Base-by-base conservation (phyloP, 2,113 vertebrate genomes). In the Neolamprologus kungweensis region DNA sequence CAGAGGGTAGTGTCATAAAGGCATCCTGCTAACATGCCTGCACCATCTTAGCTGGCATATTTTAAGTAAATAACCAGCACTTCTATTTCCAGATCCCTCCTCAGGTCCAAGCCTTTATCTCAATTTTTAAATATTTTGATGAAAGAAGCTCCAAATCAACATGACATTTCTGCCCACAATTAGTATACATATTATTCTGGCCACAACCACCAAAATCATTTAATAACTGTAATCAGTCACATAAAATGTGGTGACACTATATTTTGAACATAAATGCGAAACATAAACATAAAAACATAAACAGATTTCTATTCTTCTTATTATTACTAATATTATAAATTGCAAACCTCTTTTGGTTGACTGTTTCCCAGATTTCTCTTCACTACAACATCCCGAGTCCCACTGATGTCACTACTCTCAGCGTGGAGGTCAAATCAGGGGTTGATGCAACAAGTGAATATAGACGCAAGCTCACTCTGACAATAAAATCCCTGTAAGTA, bases 381-480 rank as follows among this genome's bases (percentile, higher is more conserved):
- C 45, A 40, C 31, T 85, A 65, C 53, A 80, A 65, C 45, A n/a
- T 60, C n/a, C 42, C 33, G 3, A 60, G 7, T 80, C 14, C 21
- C 5, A n/a, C 42, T 13, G 31, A 21, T 40, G 21, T 26, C 47
- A 42, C 33, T 11, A 8, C 31, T 68, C 50, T 85, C 7, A 58
- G 3, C 0, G 9, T 85, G 21, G 57, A 85, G 6, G 75, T 65
- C 8, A 63, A 63, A 63, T 19, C 58, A 7, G 28, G 0, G 0
- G 58, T 60, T 60, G 5, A 0, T 60, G 0, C 57, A 60, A 80
- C 23, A 16, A 75, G 42, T 75, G 23, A 13, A 40, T 21, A n/a
- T 26, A 75, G 58, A 63, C 58, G 5, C 6, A 33, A 63, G 1
- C 28, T 63, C 28, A 63, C 28, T 63, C 58, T 63, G 58, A 63